phyloP scores from a whole-genome alignment of 30 jellyfish, hydroid and myxozoan genomes.

The Phacellophora camtschatica region DNA sequence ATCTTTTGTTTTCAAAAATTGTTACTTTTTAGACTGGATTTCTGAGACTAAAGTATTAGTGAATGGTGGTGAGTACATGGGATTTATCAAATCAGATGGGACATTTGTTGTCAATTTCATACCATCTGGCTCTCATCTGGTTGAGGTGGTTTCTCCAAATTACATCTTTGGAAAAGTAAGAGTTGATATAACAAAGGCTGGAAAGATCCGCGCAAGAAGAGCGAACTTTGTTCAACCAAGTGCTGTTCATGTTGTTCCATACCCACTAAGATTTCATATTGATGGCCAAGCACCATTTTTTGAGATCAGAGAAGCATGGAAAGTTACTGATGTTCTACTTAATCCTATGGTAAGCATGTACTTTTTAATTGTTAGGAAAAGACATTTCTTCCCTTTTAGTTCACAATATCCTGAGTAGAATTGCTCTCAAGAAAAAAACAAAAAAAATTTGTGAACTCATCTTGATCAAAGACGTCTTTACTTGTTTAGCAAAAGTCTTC shows the following conservation, averaged over 20 bases:
- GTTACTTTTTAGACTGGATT: conserved; percentile 68
- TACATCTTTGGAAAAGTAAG: conserved; percentile 75
- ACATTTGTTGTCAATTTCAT: conserved; percentile 62
- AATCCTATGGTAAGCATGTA: conserved; percentile 80
- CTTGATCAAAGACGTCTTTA: no score
- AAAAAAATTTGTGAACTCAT: no score
- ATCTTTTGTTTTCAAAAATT: not conserved
- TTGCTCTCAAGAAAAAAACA: no score
- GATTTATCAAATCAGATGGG: conserved; percentile 86
- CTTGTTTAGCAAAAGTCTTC: no score
- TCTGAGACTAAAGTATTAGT: conserved; percentile 69
- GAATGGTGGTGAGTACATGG: conserved; percentile 79
- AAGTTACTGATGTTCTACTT: conserved; percentile 79
- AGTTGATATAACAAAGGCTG: conserved; percentile 85
- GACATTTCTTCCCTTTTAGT: no score
- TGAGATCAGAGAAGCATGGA: conserved; percentile 90
- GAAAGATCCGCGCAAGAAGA: conserved; percentile 82
- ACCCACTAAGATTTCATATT: conserved; percentile 81
- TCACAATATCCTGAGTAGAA: no score
- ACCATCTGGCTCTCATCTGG: conserved; percentile 89
- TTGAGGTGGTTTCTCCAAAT: conserved; percentile 85
- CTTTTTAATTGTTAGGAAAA: no score
- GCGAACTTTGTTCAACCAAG: conserved; percentile 84
- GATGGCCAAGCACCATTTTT: conserved; percentile 82
- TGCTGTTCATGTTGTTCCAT: conserved; percentile 86